Evolutionary conservation across 2,888 invertebrate genomes (phyloP).

Genomic region (Vanessa cardui): DNA sequence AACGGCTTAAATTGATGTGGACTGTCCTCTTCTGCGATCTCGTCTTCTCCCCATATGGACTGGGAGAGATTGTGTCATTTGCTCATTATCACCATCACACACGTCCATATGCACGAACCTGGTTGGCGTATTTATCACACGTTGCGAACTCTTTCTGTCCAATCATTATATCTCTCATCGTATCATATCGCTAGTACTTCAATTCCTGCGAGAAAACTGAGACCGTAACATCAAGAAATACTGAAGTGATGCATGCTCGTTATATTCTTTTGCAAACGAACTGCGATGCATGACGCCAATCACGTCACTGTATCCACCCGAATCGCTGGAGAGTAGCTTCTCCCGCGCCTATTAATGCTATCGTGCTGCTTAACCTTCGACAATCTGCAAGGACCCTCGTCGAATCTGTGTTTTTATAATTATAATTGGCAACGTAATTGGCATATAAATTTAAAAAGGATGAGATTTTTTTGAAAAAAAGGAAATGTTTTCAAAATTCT

Average conservation of each 20-base stretch:
- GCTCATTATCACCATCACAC: slow-evolving; percentile 62
- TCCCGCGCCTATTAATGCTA: slow-evolving; percentile 46
- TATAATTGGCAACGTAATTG: slow-evolving; percentile 36
- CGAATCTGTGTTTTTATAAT: slow-evolving; percentile 40
- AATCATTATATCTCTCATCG: slow-evolving; percentile 64
- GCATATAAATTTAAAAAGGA: slow-evolving; percentile 22
- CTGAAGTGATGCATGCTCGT: slow-evolving; percentile 67
- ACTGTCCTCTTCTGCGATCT: slow-evolving; percentile 67
- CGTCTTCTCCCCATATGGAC: slow-evolving; percentile 69
- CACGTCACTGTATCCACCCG: slow-evolving; percentile 48
- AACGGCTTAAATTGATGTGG: slow-evolving; percentile 73
- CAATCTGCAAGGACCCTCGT: slow-evolving; percentile 40
- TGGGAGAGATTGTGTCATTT: slow-evolving; percentile 68
- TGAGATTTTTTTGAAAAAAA: not conserved
- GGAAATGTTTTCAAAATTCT: slow-evolving; percentile 29
- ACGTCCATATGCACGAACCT: slow-evolving; percentile 71
- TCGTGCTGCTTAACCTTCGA: slow-evolving; percentile 27
- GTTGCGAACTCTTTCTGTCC: slow-evolving; percentile 55
- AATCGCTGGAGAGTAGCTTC: slow-evolving; percentile 47
- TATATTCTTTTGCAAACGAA: slow-evolving; percentile 52
- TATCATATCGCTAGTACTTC: slow-evolving; percentile 63
- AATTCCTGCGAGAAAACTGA: slow-evolving; percentile 53
- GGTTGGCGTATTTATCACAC: slow-evolving; percentile 58
- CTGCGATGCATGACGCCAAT: slow-evolving; percentile 64
- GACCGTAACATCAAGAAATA: slow-evolving; percentile 54